phyloP scores from a whole-genome alignment of 2,113 vertebrate species.

The Dolichotis patagonum region DNA sequence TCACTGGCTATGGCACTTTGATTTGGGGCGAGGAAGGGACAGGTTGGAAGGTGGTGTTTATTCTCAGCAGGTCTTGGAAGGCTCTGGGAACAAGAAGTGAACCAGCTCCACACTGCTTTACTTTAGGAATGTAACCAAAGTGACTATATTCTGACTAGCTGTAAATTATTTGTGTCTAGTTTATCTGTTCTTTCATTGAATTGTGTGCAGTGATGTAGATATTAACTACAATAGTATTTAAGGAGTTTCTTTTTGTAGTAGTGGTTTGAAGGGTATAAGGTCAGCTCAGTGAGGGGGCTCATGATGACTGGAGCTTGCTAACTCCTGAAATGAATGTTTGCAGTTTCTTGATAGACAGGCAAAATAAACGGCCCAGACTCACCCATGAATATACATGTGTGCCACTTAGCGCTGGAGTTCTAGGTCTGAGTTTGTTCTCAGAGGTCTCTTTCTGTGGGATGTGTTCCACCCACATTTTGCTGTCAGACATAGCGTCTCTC shows the following conservation, averaged over 20 bases:
- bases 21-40: background rate
- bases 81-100: background rate
- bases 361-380: conserved; percentile 33
- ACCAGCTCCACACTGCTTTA: background rate
- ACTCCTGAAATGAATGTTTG: conserved; percentile 53
- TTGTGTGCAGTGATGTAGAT: background rate
- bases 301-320: background rate
- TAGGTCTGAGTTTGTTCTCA: background rate
- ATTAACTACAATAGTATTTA: background rate
- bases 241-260: conserved; percentile 19
- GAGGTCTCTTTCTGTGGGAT: conserved; percentile 31
- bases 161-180: background rate
- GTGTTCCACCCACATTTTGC: background rate
- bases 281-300: background rate
- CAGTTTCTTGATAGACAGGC: conserved; percentile 53
- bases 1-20: conserved; percentile 1
- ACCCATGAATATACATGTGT: conserved; percentile 31
- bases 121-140: conserved; percentile 18
- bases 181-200: background rate
- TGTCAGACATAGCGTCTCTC: background rate
- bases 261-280: background rate
- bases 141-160: background rate
- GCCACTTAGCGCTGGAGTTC: background rate
- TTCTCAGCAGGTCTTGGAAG: conserved; percentile 29
- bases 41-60: conserved; percentile 14